These are phyloP conservation scores for Conomelus anceps DNA, from an alignment of 2,888 invertebrate genomes.

Conservation along the genomic window DNA sequence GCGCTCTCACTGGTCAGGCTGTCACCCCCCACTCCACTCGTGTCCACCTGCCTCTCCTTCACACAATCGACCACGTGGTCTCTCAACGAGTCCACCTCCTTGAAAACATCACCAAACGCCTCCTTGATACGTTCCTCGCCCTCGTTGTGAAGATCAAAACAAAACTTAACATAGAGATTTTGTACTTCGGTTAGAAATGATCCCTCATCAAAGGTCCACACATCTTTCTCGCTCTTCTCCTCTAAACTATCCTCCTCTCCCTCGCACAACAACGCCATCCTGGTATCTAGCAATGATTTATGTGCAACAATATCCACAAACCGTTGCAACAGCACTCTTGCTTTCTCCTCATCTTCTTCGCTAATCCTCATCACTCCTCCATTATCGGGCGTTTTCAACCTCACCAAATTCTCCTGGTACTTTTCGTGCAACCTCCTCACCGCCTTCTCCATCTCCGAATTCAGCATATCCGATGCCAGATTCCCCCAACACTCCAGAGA, in stretches of 20 bases:
- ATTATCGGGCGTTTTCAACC: slow-evolving; percentile 44
- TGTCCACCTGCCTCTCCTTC: slow-evolving; percentile 23
- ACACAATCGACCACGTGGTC: slow-evolving; percentile 28
- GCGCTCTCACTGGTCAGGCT: slow-evolving; percentile 8
- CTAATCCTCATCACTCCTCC: slow-evolving; percentile 22
- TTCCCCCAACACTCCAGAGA: slow-evolving; percentile 69
- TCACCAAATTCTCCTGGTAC: slow-evolving; percentile 58
- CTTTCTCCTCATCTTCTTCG: slow-evolving; percentile 35
- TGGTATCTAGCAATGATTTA: slow-evolving; percentile 68
- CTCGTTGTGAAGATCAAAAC: slow-evolving; percentile 31
- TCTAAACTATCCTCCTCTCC: slow-evolving; percentile 40
- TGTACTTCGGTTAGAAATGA: slow-evolving; percentile 35
- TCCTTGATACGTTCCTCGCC: slow-evolving; percentile 33
- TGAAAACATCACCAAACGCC: slow-evolving; percentile 32
- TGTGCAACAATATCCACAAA: slow-evolving; percentile 66
- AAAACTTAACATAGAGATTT: slow-evolving; percentile 34
- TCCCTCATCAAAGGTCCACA: slow-evolving; percentile 28
- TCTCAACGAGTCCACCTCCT: slow-evolving; percentile 32
- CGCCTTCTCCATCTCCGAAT: slow-evolving; percentile 63
- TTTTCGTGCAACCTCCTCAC: slow-evolving; percentile 59
- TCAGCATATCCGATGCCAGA: slow-evolving; percentile 62
- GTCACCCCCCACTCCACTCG: slow-evolving; percentile 11
- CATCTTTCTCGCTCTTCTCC: slow-evolving; percentile 20
- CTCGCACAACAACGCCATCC: slow-evolving; percentile 61
- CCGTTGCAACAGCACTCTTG: slow-evolving; percentile 50